Evolutionary conservation across 2,113 vertebrate species (phyloP).

Genomic region (Malurus alboscapulatus): DNA sequence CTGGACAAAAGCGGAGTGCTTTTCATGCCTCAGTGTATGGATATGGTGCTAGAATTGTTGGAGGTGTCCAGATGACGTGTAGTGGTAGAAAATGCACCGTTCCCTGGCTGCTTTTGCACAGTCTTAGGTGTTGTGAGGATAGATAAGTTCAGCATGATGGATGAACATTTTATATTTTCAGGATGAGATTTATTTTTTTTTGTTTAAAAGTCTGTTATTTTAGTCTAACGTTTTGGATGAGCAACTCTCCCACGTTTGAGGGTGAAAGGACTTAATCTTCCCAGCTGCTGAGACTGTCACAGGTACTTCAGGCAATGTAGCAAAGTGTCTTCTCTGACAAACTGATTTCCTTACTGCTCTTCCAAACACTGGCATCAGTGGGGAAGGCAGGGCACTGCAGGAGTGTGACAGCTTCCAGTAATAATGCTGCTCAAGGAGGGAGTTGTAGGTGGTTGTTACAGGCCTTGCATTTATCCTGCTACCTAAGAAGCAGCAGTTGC

Average conservation of each 20-base stretch:
- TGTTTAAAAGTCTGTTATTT: background rate
- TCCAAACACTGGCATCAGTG: background rate
- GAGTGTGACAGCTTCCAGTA: background rate
- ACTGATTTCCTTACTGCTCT: background rate
- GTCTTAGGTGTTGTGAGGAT: background rate
- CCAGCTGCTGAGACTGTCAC: background rate
- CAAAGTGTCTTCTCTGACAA: background rate
- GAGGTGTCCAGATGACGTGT: background rate
- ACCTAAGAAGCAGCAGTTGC: background rate
- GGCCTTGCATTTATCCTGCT: background rate
- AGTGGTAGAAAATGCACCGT: background rate
- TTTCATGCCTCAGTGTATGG: background rate
- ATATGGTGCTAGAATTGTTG: background rate
- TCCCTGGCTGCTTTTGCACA: background rate
- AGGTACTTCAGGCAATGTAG: background rate
- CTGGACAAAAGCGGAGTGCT: background rate
- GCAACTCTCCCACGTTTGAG: background rate
- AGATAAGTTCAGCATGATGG: background rate
- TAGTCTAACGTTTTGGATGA: background rate
- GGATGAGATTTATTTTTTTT: background rate
- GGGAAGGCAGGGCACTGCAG: background rate
- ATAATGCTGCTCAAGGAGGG: background rate
- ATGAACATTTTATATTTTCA: background rate
- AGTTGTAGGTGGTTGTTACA: background rate
- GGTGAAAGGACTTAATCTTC: background rate